Base-by-base conservation (phyloP, 1,140 invertebrate species). In the Cotesia typhae region DNA sequence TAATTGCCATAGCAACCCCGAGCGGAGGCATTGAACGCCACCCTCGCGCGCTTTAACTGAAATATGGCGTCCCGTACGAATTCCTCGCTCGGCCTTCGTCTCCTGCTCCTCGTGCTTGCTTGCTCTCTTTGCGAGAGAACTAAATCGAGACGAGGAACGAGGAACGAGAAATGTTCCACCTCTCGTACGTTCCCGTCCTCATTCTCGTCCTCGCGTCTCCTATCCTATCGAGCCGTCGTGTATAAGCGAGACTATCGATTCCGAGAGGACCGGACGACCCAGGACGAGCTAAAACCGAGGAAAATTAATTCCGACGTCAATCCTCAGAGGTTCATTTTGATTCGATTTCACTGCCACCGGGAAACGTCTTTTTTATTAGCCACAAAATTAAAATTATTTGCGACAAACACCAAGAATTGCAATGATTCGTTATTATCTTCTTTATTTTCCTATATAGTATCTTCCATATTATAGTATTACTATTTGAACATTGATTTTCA, bases 1-100 rank as follows among this genome's bases (percentile, higher is more conserved):
- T 87, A 87, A 87, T 87, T 85, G 84, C 85, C 84, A 87, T 87
- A 80, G 85, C 84, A 86, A 87, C 85, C 79, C 61, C 79, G 77
- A 81, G 82, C 79, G 80, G 80, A 82, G 73, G 81, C 82, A 84
- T 83, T 80, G 82, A 84, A 83, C 81, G 80, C 82, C 65, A 83
- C 81, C 80, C 80, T 79, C 71, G 66, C 41, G 37, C 76, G 76
- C 79, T 81, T 72, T 78, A 78, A 80, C 74, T 77, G 77, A 81
- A 75, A 75, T 77, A 77, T 77, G 77, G 77, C 77, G 74, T 68
- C 70, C 64, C 71, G 73, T 78, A 74, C 73, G 69, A 74, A 74
- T 74, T 76, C 61, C 72, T 75, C 60, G 55, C 64, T 12, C 20
- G 37, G 37, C 60, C 60, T 36, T 63, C 35, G 60, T 61, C 55